Evolutionary conservation across 2,888 invertebrate genomes (phyloP), one percentile per base, ranked within the genome.

Genomic region (Mythimna lalbum): DNA sequence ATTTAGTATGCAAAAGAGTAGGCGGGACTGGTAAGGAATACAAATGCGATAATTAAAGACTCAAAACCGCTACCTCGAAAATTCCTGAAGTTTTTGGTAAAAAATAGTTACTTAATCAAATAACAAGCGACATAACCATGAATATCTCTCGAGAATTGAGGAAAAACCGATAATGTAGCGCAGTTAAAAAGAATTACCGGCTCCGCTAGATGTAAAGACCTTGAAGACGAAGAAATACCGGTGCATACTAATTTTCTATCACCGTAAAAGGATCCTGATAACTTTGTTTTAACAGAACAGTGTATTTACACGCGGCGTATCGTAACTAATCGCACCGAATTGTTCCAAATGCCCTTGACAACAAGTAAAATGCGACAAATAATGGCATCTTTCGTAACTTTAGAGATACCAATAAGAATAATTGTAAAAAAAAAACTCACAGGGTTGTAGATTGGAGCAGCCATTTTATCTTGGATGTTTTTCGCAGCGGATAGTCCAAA

Each of bases 381-480:
- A 70, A 82, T 79, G 81, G 69, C 78, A 76, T 68, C 74, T 76
- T 75, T 81, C 69, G 69, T 77, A 57, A 76, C 57, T 70, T 78
- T 66, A 59, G 21, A 33, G 21, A 43, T 43, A 43, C 43, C 55
- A 21, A 21, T 14, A 70, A 56, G 53, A 81, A 75, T 27, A 27
- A n/a, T n/a, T n/a, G n/a, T 67, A 4, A 27, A 49, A 62, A 36
- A 73, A 83, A 73, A 63, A 90, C 95, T 92, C 87, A 95, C 95
- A 76, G 95, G 95, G 78, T 90, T 95, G 89, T 94, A 95, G 39
- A 95, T 93, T 2, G 89, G 90, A 69, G 91, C 89, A 70, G 94
- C 90, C 95, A 95, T 95, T 68, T 78, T 88, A 80, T 66, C 50
- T 55, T 70, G 57, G 66, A 71, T 74, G 80, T 77, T 82, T 63